These are phyloP conservation scores for Bombus superbus DNA, from an alignment of 1,140 invertebrate genomes.

Conservation along the genomic window DNA sequence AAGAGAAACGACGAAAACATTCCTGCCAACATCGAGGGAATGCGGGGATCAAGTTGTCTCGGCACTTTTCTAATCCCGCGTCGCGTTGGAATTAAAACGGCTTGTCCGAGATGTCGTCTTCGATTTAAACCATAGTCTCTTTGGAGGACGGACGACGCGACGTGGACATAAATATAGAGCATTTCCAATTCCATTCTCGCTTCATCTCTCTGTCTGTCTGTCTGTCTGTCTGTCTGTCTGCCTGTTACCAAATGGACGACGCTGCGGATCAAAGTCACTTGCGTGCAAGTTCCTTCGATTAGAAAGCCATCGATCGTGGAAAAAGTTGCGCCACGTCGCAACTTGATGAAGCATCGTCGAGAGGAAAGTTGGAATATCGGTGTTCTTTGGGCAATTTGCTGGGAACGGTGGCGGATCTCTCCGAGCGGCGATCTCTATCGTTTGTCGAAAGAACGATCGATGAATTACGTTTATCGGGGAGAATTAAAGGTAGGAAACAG, in stretches of 20 bases:
- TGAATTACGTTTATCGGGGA: constrained; percentile 21
- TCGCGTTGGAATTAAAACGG: constrained; percentile 28
- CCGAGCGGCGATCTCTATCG: too few species aligned
- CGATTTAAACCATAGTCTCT: background rate
- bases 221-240: too few species aligned
- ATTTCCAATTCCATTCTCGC: background rate
- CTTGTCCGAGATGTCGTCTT: background rate
- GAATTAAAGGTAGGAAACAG: constrained; percentile 13
- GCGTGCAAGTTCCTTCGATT: background rate
- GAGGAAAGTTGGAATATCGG: background rate
- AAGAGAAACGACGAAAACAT: background rate
- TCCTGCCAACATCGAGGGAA: background rate
- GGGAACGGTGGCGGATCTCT: background rate
- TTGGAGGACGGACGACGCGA: background rate
- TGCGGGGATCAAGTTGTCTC: constrained; percentile 21
- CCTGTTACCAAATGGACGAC: background rate
- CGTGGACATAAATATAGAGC: background rate
- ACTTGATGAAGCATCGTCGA: too few species aligned
- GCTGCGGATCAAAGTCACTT: accelerated
- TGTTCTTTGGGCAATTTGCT: background rate
- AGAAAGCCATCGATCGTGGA: too few species aligned
- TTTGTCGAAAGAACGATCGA: background rate
- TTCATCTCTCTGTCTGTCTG: background rate
- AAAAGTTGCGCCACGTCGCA: too few species aligned
- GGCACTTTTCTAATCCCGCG: constrained; percentile 17